phyloP scores from a whole-genome alignment of 2,797 vertebrate genomes.

The Mormyrops attenuatus region DNA sequence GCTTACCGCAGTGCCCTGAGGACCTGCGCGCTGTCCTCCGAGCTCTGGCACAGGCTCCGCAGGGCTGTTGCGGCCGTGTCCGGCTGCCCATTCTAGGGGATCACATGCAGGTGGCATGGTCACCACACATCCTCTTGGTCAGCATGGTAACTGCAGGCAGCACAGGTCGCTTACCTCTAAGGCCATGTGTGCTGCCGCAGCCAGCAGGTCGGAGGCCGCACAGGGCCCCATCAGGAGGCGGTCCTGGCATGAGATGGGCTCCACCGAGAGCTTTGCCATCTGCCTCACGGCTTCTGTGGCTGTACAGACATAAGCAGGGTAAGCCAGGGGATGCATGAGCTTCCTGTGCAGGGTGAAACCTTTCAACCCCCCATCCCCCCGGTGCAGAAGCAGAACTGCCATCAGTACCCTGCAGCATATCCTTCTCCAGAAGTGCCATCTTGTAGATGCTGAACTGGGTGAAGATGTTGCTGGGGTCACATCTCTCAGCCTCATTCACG shows the following conservation, averaged over 20 bases:
- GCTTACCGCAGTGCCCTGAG: constrained; percentile 75
- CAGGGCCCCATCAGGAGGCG: constrained; percentile 51
- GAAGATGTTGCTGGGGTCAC: constrained; percentile 76
- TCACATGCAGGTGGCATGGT: background rate
- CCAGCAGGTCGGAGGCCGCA: constrained; percentile 65
- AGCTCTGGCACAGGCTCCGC: constrained; percentile 71
- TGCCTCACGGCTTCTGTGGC: constrained; percentile 65
- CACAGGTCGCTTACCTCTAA: constrained; percentile 67
- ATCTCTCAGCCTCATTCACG: constrained; percentile 70
- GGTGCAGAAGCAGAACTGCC: background rate
- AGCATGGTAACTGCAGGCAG: no score
- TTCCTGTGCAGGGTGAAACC: background rate
- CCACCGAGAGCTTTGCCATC: constrained; percentile 48
- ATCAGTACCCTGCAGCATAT: constrained; percentile 69
- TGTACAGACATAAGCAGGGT: constrained; percentile 39
- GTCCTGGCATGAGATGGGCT: constrained; percentile 43
- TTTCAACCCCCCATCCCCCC: background rate
- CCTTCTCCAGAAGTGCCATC: constrained; percentile 72
- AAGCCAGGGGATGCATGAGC: background rate
- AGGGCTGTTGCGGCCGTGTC: constrained; percentile 72
- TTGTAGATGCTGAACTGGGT: constrained; percentile 83
- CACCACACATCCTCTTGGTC: background rate
- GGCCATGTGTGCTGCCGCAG: constrained; percentile 80
- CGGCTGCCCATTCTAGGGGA: constrained; percentile 69
- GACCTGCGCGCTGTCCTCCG: constrained; percentile 62